A percentile compares a stretch with the other conserved stretches of the same genome.
These are phyloP conservation scores for Centropus unirufus DNA, from an alignment of 2,113 vertebrate genomes.

Conservation along the genomic window DNA sequence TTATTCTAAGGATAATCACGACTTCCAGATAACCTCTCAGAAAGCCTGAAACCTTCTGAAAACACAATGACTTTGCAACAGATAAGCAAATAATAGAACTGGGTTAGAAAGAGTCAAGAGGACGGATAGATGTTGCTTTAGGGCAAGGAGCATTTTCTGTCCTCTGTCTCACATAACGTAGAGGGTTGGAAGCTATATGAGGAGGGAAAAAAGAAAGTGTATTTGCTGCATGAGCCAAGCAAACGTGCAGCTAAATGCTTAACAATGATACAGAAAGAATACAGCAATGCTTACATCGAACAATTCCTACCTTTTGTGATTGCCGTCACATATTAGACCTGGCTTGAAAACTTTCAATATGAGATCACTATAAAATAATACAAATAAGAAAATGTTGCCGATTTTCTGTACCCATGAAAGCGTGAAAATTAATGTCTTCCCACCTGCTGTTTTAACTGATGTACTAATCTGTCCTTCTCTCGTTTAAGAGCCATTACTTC, in stretches of 20 bases:
- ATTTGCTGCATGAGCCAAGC: conserved; percentile 6
- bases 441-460: conserved; percentile 98
- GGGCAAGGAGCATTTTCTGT: background rate
- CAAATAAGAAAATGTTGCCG: conserved; percentile 25
- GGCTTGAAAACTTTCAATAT: conserved; percentile 25
- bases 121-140: background rate
- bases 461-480: conserved; percentile 96
- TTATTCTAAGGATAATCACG: background rate
- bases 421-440: conserved; percentile 48
- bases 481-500: conserved; percentile 95
- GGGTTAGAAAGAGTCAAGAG: background rate
- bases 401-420: background rate
- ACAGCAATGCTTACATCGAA: background rate
- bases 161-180: background rate
- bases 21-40: conserved; percentile 32
- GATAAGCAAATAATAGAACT: conserved; percentile 21
- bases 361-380: conserved; percentile 28
- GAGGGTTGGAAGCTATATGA: background rate
- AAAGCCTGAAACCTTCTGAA: conserved; percentile 42
- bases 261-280: background rate
- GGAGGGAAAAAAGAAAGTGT: conserved; percentile 24
- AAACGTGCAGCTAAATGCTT: conserved; percentile 12
- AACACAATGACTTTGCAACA: conserved; percentile 9
- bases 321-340: background rate
- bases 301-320: conserved; percentile 41